Evolutionary conservation across 2,888 invertebrate species (phyloP), one percentile per base, ranked within the genome.

Genomic region (Caenorhabditis macrosperma): DNA sequence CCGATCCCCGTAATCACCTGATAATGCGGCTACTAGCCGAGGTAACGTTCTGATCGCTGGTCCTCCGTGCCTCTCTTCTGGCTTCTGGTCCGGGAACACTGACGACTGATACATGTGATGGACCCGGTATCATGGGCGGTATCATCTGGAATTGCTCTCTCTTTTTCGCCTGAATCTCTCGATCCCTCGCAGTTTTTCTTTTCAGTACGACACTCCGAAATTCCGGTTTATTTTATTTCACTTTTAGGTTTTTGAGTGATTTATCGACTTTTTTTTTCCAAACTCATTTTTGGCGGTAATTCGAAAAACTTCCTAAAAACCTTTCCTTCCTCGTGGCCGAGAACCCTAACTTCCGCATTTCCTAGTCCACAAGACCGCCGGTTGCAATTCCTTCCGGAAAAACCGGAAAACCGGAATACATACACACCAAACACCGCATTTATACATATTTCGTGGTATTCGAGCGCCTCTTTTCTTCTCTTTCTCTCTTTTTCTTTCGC

Each of bases 21-120:
- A 72, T 44, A 5, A 72, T 38, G 20, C 72, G 30, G 1, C 57
- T 64, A 9, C 61, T 54, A 24, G 63, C 60, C 20, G 60, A 60
- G 5, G 59, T 41, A 7, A 33, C n/a, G n/a, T n/a, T 59, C 12
- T 59, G 68, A 41, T 69, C 69, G 2, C 38, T 48, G 6, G 52
- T 52, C n/a, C 52, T 12, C 3, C 35, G 57, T 0, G 33, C 22
- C 54, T 52, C 52, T 33, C n/a, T n/a, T n/a, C 44, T 12, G 44
- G 46, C 2, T 12, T 17, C 20, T 5, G 72, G 68, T 12, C 64
- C 72, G 17, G 71, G 71, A 15, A 71, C 20, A n/a, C 46, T 30
- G 6, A 71, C 55, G n/a, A 71, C 61, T 0, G 71, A 55, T 1
- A 71, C 55, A 48, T 64, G 71, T 1, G 71, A 71, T 30, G 71